These are phyloP conservation scores for Mechanitis messenoides DNA, from an alignment of 2,888 invertebrate genomes.

Conservation along the genomic window DNA sequence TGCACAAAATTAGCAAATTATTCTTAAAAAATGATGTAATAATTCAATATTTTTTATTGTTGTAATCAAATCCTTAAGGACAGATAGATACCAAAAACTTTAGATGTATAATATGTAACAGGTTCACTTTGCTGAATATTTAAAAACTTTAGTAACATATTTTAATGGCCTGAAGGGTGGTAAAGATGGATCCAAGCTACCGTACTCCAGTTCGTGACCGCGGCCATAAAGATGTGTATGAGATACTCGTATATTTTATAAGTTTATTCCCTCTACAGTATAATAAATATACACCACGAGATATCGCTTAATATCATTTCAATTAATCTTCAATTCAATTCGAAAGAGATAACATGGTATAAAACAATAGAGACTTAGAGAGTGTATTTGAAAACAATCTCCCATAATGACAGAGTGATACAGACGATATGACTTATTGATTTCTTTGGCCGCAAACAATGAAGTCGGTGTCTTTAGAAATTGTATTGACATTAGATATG, in stretches of 20 bases:
- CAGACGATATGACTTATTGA: conserved; percentile 46
- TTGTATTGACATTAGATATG: conserved; percentile 40
- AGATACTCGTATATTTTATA: conserved; percentile 5
- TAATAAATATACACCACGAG: not conserved
- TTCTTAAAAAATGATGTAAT: too few species aligned
- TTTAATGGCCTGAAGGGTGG: not conserved
- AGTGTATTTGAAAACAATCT: conserved; percentile 51
- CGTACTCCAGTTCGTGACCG: conserved; percentile 3
- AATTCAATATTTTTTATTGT: too few species aligned
- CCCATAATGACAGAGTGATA: conserved; percentile 30
- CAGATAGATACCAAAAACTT: too few species aligned
- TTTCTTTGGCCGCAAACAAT: conserved; percentile 39
- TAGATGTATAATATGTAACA: too few species aligned
- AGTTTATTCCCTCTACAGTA: conserved; percentile 1
- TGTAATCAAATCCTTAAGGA: too few species aligned
- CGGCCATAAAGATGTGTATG: conserved; percentile 2
- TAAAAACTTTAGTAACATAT: conserved; percentile 10
- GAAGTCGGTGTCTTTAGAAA: conserved; percentile 37
- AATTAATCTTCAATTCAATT: conserved; percentile 15
- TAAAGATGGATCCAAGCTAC: not conserved
- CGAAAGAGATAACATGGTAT: conserved; percentile 21
- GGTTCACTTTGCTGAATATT: too few species aligned
- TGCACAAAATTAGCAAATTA: too few species aligned
- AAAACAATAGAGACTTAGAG: conserved; percentile 37
- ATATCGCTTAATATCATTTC: not conserved